phyloP scores from a whole-genome alignment of 2,113 vertebrate genomes.

The Solenodon paradoxus region DNA sequence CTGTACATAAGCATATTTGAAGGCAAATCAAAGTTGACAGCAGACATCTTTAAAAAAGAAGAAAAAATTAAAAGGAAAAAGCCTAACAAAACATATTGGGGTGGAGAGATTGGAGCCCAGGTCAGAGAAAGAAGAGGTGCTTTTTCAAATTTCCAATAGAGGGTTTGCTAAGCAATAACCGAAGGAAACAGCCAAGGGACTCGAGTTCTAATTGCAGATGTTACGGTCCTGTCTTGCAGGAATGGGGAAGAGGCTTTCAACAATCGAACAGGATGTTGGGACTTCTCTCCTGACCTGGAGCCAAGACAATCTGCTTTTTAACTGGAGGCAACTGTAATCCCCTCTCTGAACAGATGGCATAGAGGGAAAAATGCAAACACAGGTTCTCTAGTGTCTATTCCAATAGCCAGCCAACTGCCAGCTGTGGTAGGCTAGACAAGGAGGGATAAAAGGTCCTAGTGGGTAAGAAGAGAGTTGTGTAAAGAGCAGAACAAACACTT shows the following conservation, averaged over 20 bases:
- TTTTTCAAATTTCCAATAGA: neutral
- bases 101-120: conserved; percentile 5
- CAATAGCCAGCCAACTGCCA: conserved; percentile 76
- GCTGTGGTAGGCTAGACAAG: conserved; percentile 56
- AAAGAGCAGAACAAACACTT: conserved; percentile 38
- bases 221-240: conserved; percentile 51
- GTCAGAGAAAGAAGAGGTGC: neutral
- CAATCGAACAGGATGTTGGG: conserved; percentile 47
- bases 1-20: conserved; percentile 14
- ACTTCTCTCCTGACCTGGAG: conserved; percentile 74
- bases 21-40: conserved; percentile 71
- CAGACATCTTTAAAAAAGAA: neutral
- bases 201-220: neutral
- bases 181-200: neutral
- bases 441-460: neutral
- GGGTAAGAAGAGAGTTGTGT: conserved; percentile 7
- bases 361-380: conserved; percentile 69
- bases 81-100: neutral
- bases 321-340: conserved; percentile 79
- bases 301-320: conserved; percentile 83
- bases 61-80: neutral
- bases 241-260: neutral
- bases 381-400: conserved; percentile 57
- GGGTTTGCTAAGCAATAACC: neutral
- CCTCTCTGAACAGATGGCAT: conserved; percentile 80